phyloP scores from a whole-genome alignment of 2,113 vertebrate species.

The Oncorhynchus tshawytscha region DNA sequence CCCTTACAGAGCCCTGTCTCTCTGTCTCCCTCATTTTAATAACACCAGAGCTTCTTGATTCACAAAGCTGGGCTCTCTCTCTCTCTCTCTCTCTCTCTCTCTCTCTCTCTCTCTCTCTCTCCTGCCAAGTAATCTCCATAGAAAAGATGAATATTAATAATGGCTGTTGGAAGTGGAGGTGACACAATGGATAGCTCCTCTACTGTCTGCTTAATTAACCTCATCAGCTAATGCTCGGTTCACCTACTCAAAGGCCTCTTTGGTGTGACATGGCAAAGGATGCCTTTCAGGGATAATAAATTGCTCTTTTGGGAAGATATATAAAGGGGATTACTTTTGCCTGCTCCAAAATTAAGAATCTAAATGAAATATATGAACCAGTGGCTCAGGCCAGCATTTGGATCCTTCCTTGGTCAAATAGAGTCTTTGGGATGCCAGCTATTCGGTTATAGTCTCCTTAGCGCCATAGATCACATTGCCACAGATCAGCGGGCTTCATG shows the following conservation, averaged over 20 bases:
- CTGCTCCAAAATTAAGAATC: not conserved
- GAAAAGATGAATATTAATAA: constrained; percentile 38
- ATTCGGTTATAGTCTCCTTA: not conserved
- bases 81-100: too few relatives aligned
- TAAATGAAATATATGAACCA: not conserved
- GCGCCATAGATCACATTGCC: constrained; percentile 22
- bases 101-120: too few relatives aligned
- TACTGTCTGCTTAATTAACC: constrained; percentile 47
- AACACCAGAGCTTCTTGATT: not conserved
- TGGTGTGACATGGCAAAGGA: constrained; percentile 19
- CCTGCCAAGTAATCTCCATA: not conserved
- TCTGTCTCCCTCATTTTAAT: constrained; percentile 22
- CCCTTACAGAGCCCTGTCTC: not conserved
- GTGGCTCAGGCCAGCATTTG: not conserved
- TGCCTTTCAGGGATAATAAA: constrained; percentile 1
- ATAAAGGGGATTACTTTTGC: not conserved
- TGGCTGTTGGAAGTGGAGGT: constrained; percentile 23
- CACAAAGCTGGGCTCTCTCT: too few relatives aligned
- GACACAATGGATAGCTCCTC: constrained; percentile 45
- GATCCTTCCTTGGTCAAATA: not conserved
- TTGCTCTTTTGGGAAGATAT: too few relatives aligned
- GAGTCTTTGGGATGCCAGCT: not conserved
- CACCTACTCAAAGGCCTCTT: constrained; percentile 12
- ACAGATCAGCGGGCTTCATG: constrained; percentile 27
- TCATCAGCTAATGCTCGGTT: constrained; percentile 25